Evolutionary conservation across 2,113 vertebrate species (phyloP), one percentile per base, ranked within the genome.

Genomic region (Colossoma macropomum): DNA sequence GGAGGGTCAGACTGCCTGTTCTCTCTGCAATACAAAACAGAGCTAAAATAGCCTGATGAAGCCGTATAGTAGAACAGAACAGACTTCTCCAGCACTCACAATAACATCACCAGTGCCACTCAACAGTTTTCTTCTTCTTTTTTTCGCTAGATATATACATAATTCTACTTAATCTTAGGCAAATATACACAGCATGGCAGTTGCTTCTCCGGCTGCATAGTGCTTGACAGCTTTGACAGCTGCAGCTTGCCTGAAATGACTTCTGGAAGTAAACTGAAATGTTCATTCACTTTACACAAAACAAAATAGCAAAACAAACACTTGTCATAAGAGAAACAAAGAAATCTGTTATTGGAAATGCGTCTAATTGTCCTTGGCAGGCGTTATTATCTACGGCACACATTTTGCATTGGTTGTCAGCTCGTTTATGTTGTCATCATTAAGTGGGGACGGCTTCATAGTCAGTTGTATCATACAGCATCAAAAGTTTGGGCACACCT

Each of bases 181-280:
- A 34, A 32, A 63, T 50, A 72, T 30, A 63, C 27, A 48, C 21
- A 27, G 7, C 69, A 63, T 25, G 28, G 27, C 34, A 16, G 48
- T 21, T 80, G 25, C 27, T 50, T 17, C 56, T 48, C 41, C 2
- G 50, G 19, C 60, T 27, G 69, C 41, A 19, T 38, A 48, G 41
- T 27, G n/a, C 75, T 82, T 72, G 80, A 79, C 75, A 68, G 81
- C 73, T 75, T 9, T 78, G 80, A 79, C 84, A 86, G 76, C 7
- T 16, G 76, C 72, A n/a, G 62, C 59, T 66, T 28, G 60, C 62
- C 74, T 72, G 69, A 69, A 50, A 82, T 81, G 68, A 81, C 30
- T 54, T 75, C 34, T 68, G 75, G 59, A 74, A 38, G 59, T 23
- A 74, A 16, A 5, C 12, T 52, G 27, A 38, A 81, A 66, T 68